Conservation (phyloP, 64 coral and sea anemone species). For the Pocillopora damicornis region DNA sequence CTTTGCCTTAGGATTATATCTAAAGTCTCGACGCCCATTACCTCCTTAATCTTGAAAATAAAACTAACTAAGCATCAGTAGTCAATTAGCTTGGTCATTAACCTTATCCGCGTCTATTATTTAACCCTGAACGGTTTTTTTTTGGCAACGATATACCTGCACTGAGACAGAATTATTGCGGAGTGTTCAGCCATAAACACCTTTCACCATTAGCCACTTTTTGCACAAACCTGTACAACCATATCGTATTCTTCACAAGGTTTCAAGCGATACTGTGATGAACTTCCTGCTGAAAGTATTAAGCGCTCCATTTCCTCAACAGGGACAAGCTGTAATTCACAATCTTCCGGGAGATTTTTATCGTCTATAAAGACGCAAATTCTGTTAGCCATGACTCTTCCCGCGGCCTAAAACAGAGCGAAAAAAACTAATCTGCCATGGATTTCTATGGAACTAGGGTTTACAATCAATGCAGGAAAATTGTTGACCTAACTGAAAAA, state of each 20-base stretch:
- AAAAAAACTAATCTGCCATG: background rate
- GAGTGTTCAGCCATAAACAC: too few species aligned
- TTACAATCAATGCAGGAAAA: background rate
- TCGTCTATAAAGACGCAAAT: slow-evolving; percentile 7
- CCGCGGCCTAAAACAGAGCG: background rate
- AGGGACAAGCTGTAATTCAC: slow-evolving; percentile 9
- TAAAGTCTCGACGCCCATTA: too few species aligned
- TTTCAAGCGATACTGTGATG: slow-evolving; percentile 10
- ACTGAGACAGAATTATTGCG: too few species aligned
- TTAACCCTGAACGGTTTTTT: too few species aligned
- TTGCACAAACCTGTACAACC: background rate
- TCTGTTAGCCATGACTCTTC: background rate
- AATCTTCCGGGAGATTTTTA: background rate
- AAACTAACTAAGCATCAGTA: too few species aligned
- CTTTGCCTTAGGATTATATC: too few species aligned
- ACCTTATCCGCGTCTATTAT: too few species aligned
- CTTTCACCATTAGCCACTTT: background rate
- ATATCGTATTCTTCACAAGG: slow-evolving; percentile 1
- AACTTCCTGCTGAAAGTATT: background rate
- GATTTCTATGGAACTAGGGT: background rate
- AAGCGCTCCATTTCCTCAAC: background rate
- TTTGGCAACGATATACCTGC: too few species aligned
- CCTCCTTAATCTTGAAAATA: too few species aligned
- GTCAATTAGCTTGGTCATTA: too few species aligned
- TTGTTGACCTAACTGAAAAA: too few species aligned